Evolutionary conservation across 2,888 invertebrate species (phyloP), one percentile per base, ranked within the genome.

Genomic region (Mimumesa dahlbomi): DNA sequence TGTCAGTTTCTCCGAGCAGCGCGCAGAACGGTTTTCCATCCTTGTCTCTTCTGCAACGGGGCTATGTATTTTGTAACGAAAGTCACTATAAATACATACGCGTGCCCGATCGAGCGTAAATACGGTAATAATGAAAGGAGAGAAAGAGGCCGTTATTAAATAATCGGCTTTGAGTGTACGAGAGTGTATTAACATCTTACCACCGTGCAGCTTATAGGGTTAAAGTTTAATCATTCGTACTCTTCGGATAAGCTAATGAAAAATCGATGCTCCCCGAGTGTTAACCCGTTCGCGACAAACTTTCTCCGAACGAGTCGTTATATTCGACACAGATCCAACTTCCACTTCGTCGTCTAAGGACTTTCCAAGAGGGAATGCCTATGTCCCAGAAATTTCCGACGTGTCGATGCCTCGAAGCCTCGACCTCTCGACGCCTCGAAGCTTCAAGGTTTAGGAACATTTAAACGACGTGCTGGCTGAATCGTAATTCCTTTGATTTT

Each of bases 171-270:
- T 21, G 29, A 13, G 11, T n/a, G n/a, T n/a, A n/a, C n/a, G n/a
- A n/a, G n/a, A n/a, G n/a, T n/a, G n/a, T n/a, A n/a, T n/a, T n/a
- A n/a, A n/a, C n/a, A n/a, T n/a, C n/a, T n/a, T n/a, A n/a, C 38
- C 40, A 34, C 38, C 14, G n/a, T 19, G 22, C 43, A 56, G 16
- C 29, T 21, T 49, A 5, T 42, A 36, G 49, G 56, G 29, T 50
- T 2, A 46, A 50, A 64, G 67, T 29, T 65, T 57, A 65, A 68
- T 58, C 68, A 50, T 68, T 65, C 58, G 68, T 65, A 52, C 46
- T 59, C 66, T 34, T 50, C 54, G 53, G 48, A 69, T 45, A 49
- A 59, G 49, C 59, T 59, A 59, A 66, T 53, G 59, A 45, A 59
- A 69, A 69, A 53, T 66, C 69, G 59, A 54, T 66, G 49, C 11